Evolutionary conservation across 2,888 invertebrate genomes (phyloP), one percentile per base, ranked within the genome.

Genomic region (Drosophila macrothrix): DNA sequence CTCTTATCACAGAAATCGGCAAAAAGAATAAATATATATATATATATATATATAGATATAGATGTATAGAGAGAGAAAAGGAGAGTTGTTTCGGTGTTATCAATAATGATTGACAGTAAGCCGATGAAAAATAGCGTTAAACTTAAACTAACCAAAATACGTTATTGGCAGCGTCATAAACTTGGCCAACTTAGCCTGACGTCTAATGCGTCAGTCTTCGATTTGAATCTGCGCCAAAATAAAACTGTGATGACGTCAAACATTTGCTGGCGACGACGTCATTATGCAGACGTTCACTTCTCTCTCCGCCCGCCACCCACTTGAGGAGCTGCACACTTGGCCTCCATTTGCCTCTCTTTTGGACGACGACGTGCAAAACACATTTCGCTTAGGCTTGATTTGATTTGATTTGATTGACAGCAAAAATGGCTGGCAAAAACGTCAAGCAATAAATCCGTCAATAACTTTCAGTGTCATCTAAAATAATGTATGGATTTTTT

Each of bases 121-220:
- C 4, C 16, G 16, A 2, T 46, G 2, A 35, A 31, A 22, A 28
- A 14, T 12, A 53, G 31, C 4, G 25, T 22, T 22, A n/a, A 46
- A 25, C 25, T 46, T 16, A 22, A 22, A 25, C 22, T 52, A n/a
- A n/a, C 19, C 37, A 25, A 37, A 64, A 76, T 37, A 69, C 76
- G 76, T 75, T 69, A 75, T 68, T 49, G 58, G 50, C 56, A 25
- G 54, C 62, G 67, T 63, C 67, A 74, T 59, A 12, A 35, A 53
- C n/a, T 28, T 49, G 37, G 19, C 39, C 16, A 39, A 50, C 41
- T 19, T 52, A 5, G 14, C 14, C n/a, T 31, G 55, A 37, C 58
- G 59, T 53, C 49, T n/a, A 12, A 10, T 22, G 43, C 43, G 22
- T 12, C 22, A 7, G 14, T 25, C 28, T 52, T 22, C 29, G 14